Evolutionary conservation across 2,113 vertebrate species (phyloP).

Genomic region (Macrotus californicus): DNA sequence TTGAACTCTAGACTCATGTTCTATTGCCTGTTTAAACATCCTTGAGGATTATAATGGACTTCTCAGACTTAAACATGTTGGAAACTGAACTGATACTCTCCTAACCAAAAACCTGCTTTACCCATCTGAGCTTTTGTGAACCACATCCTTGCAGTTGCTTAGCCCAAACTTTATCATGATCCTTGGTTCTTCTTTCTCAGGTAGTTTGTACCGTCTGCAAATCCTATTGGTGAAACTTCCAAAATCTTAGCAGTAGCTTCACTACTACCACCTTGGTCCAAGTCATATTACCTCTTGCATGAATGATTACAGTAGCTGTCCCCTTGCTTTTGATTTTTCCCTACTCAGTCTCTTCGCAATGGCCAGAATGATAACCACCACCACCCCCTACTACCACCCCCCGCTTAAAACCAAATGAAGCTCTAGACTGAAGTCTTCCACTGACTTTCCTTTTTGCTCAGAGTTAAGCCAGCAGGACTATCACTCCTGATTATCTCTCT

Average conservation of each 20-base stretch:
- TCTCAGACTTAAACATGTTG: background rate
- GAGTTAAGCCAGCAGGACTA: background rate
- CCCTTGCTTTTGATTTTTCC: background rate
- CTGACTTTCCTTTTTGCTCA: background rate
- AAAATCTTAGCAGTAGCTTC: background rate
- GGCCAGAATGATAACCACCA: background rate
- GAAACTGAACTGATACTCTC: background rate
- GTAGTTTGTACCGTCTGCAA: background rate
- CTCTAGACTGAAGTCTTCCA: background rate
- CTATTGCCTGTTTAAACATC: background rate
- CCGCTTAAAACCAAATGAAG: background rate
- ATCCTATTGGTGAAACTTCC: background rate
- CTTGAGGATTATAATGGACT: background rate
- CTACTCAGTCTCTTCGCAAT: background rate
- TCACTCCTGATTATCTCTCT: background rate
- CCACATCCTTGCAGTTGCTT: background rate
- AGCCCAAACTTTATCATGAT: background rate
- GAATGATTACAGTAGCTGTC: background rate
- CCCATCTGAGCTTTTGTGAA: background rate
- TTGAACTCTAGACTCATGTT: background rate
- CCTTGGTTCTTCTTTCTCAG: background rate
- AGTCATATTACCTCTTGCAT: background rate
- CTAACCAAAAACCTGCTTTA: background rate
- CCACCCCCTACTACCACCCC: too few relatives aligned
- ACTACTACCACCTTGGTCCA: background rate